These are phyloP conservation scores for Ptilonorhynchus violaceus DNA, from an alignment of 2,113 vertebrate species.

Conservation along the genomic window DNA sequence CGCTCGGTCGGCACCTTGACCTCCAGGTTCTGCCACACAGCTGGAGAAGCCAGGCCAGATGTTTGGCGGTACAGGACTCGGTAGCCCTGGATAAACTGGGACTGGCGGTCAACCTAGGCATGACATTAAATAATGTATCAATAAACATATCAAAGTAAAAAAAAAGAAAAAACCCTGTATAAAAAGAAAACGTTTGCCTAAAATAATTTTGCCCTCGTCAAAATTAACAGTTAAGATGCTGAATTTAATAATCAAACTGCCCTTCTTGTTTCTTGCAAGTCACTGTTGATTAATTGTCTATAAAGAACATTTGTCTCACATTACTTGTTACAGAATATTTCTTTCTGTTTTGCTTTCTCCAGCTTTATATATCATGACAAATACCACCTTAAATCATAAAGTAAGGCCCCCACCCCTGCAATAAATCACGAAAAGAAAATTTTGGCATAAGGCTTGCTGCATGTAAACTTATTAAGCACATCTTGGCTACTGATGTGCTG, in stretches of 20 bases:
- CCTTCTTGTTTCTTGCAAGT: not conserved
- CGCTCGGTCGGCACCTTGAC: constrained; percentile 91
- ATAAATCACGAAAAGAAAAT: not conserved
- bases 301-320: not conserved
- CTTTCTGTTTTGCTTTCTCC: not conserved
- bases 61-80: constrained; percentile 91
- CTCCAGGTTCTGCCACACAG: constrained; percentile 88
- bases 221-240: not conserved
- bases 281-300: not conserved
- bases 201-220: not conserved
- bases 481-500: constrained; percentile 46
- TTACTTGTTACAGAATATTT: not conserved
- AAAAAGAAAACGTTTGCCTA: not conserved
- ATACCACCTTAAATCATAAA: constrained; percentile 10
- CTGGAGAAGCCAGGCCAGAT: constrained; percentile 82
- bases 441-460: not conserved
- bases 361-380: not conserved
- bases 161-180: not conserved
- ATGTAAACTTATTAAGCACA: constrained; percentile 7
- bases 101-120: constrained; percentile 92
- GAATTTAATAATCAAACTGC: not conserved
- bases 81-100: constrained; percentile 98
- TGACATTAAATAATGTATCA: not conserved
- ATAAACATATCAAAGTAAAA: not conserved
- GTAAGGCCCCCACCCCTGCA: not conserved